Percentiles rank a stretch among this genome's conserved stretches.
phyloP scores from a whole-genome alignment of 2,797 vertebrate genomes.

The Sebastes aleutianus region DNA sequence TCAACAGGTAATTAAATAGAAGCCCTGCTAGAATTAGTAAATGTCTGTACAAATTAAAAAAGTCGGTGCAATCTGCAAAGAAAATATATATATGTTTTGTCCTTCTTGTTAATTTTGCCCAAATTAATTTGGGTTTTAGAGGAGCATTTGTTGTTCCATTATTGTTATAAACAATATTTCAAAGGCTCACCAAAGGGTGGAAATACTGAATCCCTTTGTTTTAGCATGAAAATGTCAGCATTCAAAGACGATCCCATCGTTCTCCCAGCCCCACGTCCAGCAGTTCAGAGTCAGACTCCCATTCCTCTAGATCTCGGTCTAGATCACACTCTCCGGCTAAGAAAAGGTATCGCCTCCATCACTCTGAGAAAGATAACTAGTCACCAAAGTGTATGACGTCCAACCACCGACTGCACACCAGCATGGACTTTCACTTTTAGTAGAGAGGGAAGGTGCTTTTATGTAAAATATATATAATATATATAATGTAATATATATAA shows the following conservation, averaged over 20 bases:
- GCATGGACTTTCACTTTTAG: conserved; percentile 11
- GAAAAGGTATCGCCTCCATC: too few relatives aligned
- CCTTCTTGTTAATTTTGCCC: background rate
- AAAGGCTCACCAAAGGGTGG: background rate
- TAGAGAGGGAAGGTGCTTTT: conserved; percentile 14
- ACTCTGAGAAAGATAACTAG: too few relatives aligned
- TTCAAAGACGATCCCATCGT: too few relatives aligned
- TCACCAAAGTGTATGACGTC: background rate
- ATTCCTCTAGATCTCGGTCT: too few relatives aligned
- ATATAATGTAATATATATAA: too few relatives aligned
- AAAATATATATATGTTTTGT: background rate
- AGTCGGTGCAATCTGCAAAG: background rate
- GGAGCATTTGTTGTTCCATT: background rate
- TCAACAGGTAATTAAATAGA: background rate
- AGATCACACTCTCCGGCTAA: too few relatives aligned
- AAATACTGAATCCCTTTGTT: background rate
- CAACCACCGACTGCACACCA: background rate
- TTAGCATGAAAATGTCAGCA: background rate
- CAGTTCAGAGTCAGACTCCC: too few relatives aligned
- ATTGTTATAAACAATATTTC: background rate
- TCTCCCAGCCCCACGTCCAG: too few relatives aligned
- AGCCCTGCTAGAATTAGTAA: background rate
- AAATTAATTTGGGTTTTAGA: background rate
- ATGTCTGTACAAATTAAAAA: background rate
- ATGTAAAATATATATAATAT: conserved; percentile 14